A percentile compares a stretch with the other conserved stretches of the same genome.
These are phyloP conservation scores for Axinella damicornis DNA, from an alignment of 37 sponge, comb jelly and placozoan species.

Conservation along the genomic window DNA sequence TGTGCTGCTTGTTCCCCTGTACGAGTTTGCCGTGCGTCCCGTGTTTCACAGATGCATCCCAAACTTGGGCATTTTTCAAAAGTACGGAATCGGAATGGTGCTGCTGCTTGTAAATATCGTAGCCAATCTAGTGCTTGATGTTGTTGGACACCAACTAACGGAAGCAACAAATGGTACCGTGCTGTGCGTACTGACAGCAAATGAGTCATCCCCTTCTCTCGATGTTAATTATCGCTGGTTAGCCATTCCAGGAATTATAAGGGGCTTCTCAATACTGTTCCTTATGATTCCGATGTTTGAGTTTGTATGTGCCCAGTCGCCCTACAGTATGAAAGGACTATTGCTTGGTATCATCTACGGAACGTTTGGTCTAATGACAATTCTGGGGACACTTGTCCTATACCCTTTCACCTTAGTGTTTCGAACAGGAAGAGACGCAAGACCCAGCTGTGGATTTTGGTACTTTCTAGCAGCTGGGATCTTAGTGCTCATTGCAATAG, in stretches of 20 bases:
- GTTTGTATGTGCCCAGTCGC: slow-evolving; percentile 47
- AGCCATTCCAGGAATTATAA: neutral
- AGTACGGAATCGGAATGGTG: neutral
- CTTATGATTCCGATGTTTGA: slow-evolving; percentile 26
- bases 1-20: neutral
- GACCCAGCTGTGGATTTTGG: no score
- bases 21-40: neutral
- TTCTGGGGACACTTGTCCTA: no score
- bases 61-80: slow-evolving; percentile 6
- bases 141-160: neutral
- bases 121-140: neutral
- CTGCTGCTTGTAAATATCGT: neutral
- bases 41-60: neutral
- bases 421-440: no score
- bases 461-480: no score
- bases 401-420: no score
- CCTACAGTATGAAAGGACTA: slow-evolving; percentile 24
- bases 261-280: neutral
- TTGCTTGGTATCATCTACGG: no score
- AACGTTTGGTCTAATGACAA: no score
- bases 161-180: no score
- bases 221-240: neutral
- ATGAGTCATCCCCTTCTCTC: neutral
- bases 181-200: neutral
- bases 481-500: no score